These are phyloP conservation scores for Microdon myrmicae DNA, from an alignment of 2,888 invertebrate species.

Conservation along the genomic window DNA sequence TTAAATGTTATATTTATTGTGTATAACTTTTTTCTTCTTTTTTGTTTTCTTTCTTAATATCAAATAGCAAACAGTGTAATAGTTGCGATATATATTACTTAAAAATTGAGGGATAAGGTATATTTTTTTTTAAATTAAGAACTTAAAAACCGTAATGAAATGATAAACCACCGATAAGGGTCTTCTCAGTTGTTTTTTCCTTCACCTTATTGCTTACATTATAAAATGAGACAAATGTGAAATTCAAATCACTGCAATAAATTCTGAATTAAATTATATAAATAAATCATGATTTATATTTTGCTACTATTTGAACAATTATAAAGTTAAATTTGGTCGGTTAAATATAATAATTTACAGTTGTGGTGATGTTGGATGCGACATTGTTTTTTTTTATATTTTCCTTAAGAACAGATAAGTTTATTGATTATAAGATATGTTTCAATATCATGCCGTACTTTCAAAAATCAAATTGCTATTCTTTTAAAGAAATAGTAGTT, in stretches of 20 bases:
- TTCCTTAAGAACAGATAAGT: no score
- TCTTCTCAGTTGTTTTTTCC: conserved; percentile 55
- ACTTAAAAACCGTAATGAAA: conserved; percentile 21
- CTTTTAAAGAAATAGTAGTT: no score
- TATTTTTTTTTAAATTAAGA: conserved; percentile 9
- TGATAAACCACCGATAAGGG: conserved; percentile 50
- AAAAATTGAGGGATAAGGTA: conserved; percentile 19
- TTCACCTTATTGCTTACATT: conserved; percentile 17
- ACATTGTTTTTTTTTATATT: no score
- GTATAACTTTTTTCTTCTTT: conserved; percentile 9
- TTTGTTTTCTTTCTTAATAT: conserved; percentile 22
- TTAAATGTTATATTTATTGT: no score
- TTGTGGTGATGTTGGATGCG: no score
- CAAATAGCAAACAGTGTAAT: conserved; percentile 11
- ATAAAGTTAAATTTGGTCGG: no score
- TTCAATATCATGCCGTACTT: no score
- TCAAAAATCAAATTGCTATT: no score
- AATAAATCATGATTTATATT: conserved; percentile 9
- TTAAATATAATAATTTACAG: no score
- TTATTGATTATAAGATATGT: no score
- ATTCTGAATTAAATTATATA: neutral
- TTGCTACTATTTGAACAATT: no score
- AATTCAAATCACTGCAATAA: conserved; percentile 7
- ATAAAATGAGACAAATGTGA: conserved; percentile 32
- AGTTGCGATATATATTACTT: conserved; percentile 20